These are phyloP conservation scores for Anneissia japonica DNA, from an alignment of 35 echinoderm and acorn worm species.

Conservation along the genomic window DNA sequence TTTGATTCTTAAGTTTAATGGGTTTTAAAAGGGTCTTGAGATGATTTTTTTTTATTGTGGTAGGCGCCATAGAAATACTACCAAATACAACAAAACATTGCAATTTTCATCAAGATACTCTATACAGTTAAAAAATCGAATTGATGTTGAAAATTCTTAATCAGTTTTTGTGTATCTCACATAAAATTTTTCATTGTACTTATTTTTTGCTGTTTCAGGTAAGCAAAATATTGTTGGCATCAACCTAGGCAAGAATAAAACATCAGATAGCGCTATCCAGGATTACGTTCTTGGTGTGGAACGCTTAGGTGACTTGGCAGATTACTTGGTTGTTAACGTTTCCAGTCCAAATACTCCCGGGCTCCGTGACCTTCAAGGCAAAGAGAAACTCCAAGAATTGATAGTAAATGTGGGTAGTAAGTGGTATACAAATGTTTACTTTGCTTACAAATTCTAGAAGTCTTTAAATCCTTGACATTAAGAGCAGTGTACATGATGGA, in stretches of 20 bases:
- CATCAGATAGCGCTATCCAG: conserved; percentile 48
- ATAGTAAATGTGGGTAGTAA: conserved; percentile 36
- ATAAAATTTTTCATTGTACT: neutral
- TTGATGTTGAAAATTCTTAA: neutral
- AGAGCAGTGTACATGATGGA: too few relatives aligned
- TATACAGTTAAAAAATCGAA: too few relatives aligned
- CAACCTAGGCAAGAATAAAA: conserved; percentile 94
- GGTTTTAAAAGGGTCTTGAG: too few relatives aligned
- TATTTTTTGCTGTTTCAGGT: conserved; percentile 5
- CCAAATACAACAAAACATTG: too few relatives aligned
- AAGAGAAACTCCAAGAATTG: conserved; percentile 59
- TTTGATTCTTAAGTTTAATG: too few relatives aligned
- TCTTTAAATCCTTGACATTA: too few relatives aligned
- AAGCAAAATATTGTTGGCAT: conserved; percentile 66
- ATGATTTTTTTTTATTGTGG: too few relatives aligned
- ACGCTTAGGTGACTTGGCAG: conserved; percentile 59
- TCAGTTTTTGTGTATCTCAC: neutral
- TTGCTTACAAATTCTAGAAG: too few relatives aligned
- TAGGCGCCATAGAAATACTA: too few relatives aligned
- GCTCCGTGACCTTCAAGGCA: conserved; percentile 83
- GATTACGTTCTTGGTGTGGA: conserved; percentile 76
- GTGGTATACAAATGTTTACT: too few relatives aligned
- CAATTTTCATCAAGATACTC: too few relatives aligned
- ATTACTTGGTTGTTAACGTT: conserved; percentile 89
- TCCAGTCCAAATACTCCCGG: conserved; percentile 93